Conservation (phyloP, 1,140 invertebrate genomes). For the Drosophila littoralis region DNA sequence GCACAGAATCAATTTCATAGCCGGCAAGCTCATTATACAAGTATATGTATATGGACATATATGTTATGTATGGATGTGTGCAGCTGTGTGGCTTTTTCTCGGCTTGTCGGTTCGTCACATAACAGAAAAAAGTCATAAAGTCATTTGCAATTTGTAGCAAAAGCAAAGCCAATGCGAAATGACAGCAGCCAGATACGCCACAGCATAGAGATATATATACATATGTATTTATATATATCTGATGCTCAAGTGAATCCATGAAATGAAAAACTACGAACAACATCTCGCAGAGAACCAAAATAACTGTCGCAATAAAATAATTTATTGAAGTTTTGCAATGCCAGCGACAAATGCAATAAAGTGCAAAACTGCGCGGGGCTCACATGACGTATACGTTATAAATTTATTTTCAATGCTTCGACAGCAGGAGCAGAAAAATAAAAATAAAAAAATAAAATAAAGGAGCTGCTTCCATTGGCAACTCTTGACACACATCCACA, state of each 20-base stretch:
- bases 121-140: constrained; percentile 65
- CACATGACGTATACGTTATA: constrained; percentile 79
- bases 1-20: constrained; percentile 65
- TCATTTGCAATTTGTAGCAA: constrained; percentile 78
- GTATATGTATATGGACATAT: neutral
- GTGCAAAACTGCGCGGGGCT: constrained; percentile 48
- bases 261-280: constrained; percentile 20
- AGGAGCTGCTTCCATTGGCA: constrained; percentile 59
- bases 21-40: constrained; percentile 24
- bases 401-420: constrained; percentile 77
- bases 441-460: too few species aligned
- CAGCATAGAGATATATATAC: constrained; percentile 32
- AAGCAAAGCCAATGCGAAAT: constrained; percentile 55
- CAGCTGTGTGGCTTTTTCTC: constrained; percentile 10
- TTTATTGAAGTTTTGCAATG: constrained; percentile 82
- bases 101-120: constrained; percentile 23
- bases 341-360: constrained; percentile 81
- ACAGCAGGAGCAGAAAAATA: constrained; percentile 15
- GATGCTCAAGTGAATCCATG: constrained; percentile 65
- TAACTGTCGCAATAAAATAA: constrained; percentile 84
- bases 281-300: constrained; percentile 53
- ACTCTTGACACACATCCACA: constrained; percentile 78
- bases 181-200: constrained; percentile 50
- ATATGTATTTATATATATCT: constrained; percentile 4
- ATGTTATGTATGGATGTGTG: neutral